Base-by-base conservation (phyloP, 2,797 vertebrate genomes). In the Eremophila alpestris region DNA sequence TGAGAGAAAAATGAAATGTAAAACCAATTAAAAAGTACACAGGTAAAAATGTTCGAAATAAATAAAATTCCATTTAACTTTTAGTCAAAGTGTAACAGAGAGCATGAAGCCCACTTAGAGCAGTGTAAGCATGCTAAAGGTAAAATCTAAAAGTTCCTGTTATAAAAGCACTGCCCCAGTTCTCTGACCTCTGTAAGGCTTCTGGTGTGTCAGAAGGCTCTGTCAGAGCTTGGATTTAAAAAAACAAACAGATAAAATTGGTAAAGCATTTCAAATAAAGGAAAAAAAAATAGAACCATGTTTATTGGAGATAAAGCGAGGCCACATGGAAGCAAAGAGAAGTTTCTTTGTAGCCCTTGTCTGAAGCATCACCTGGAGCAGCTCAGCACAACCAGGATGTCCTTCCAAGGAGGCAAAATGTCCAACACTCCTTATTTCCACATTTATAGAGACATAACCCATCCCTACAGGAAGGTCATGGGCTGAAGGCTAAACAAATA, bases 161-260 rank as follows among this genome's bases (percentile, higher is more conserved):
- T 64, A 38, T 5, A 41, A 3, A 43, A 29, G n/a, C 59, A 80
- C 46, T 49, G 56, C 36, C 19, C 29, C 22, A 41, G 41, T 54
- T 83, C 63, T 96, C 97, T 74, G 96, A 99, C 98, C 98, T 98
- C 98, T 97, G 95, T 98, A 98, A 96, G 99, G 97, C 67, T 95
- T 97, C 96, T 30, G 98, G 97, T 11, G 98, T 98, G 90, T 98
- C 97, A 90, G 98, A 98, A 41, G 98, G 98, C 80, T 98, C 97
- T 96, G 97, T 98, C 84, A 98, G 95, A 87, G 13, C 32, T 21
- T 68, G 48, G 36, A 75, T 55, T 88, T 27, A 26, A 74, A 36
- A 34, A 38, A 48, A 12, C 19, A 76, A 58, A 24, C 21, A 43
- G 18, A 43, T 4, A 30, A 74, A 48, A 7, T 97, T 41, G 97